Evolutionary conservation across 2,113 vertebrate genomes (phyloP).

Genomic region (Lasiurus borealis): DNA sequence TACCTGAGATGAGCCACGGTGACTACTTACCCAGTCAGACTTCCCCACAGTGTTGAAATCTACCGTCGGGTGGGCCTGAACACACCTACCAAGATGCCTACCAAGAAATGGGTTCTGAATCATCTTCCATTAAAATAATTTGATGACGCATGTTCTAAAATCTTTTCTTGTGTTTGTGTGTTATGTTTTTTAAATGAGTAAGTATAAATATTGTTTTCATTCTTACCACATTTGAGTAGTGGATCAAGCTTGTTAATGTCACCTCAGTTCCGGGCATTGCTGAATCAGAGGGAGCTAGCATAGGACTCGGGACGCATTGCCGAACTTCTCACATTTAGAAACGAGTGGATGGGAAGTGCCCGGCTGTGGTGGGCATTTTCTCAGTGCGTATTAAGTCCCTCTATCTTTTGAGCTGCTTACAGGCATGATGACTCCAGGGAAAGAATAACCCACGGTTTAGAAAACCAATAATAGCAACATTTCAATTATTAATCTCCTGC

Average conservation of each 20-base stretch:
- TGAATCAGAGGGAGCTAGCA: not conserved
- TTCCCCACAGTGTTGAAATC: not conserved
- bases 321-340: slow-evolving; percentile 26
- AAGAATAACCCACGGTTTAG: slow-evolving; percentile 71
- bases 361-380: slow-evolving; percentile 27
- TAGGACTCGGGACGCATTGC: not conserved
- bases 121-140: slow-evolving; percentile 62
- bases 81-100: slow-evolving; percentile 7
- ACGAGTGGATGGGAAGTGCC: not conserved
- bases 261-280: not conserved
- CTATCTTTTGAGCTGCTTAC: slow-evolving; percentile 56
- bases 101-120: slow-evolving; percentile 59
- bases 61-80: not conserved
- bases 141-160: slow-evolving; percentile 52
- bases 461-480: slow-evolving; percentile 75
- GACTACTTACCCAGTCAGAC: not conserved
- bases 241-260: slow-evolving; percentile 50
- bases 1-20: not conserved
- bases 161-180: slow-evolving; percentile 60
- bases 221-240: not conserved
- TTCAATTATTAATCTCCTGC: slow-evolving; percentile 78
- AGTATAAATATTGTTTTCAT: slow-evolving; percentile 64
- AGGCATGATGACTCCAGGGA: slow-evolving; percentile 65
- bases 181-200: slow-evolving; percentile 65
- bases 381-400: slow-evolving; percentile 37